phyloP scores from a whole-genome alignment of 2,113 vertebrate genomes.

The Tupaia chinensis region DNA sequence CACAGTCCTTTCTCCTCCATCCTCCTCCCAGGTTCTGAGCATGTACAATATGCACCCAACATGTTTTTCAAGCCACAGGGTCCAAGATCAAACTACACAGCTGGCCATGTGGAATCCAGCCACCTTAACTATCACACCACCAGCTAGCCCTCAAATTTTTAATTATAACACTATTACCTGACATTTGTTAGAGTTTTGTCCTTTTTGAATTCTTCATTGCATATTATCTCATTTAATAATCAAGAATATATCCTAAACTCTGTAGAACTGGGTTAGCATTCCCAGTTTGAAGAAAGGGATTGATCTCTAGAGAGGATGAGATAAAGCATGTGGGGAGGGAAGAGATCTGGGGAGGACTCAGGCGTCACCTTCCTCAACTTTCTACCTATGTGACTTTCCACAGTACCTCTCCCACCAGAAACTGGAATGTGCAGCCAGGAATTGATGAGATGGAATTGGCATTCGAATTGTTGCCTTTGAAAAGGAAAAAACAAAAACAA shows the following conservation, averaged over 20 bases:
- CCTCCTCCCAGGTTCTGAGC: no score
- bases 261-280: not conserved
- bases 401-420: not conserved
- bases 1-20: no score
- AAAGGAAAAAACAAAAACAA: not conserved
- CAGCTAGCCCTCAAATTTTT: not conserved
- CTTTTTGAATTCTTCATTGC: not conserved
- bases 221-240: not conserved
- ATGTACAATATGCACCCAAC: no score
- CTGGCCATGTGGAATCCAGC: no score
- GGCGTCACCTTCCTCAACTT: accelerated
- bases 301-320: not conserved
- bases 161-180: not conserved
- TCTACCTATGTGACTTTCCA: not conserved
- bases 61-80: no score
- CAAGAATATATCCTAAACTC: no score
- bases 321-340: accelerated
- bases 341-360: not conserved
- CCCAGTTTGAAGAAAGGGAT: not conserved
- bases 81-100: no score
- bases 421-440: not conserved
- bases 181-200: not conserved
- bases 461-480: not conserved
- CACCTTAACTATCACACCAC: no score
- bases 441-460: not conserved